Percentiles rank a stretch among this genome's conserved stretches.
These are phyloP conservation scores for Enoplosus armatus DNA, from an alignment of 2,797 vertebrate species.

Conservation along the genomic window DNA sequence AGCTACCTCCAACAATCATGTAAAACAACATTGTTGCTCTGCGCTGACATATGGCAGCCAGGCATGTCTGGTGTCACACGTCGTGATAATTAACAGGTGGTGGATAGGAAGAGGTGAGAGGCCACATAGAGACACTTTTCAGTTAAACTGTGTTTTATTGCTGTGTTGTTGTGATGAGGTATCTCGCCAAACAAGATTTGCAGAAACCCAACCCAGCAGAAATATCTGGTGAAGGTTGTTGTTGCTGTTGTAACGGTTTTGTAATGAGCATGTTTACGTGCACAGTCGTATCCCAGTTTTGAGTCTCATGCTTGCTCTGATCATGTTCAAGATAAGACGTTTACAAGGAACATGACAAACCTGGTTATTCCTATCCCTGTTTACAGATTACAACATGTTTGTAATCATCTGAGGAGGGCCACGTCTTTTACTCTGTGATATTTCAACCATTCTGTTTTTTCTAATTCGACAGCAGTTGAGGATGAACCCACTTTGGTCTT, in stretches of 20 bases:
- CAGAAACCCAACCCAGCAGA: conserved; percentile 14
- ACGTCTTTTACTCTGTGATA: neutral
- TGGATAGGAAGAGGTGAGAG: conserved; percentile 25
- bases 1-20: conserved; percentile 1
- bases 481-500: neutral
- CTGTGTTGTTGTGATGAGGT: conserved; percentile 12
- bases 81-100: conserved; percentile 50
- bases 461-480: neutral
- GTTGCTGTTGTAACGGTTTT: conserved; percentile 2
- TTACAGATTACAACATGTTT: neutral
- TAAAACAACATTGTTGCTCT: conserved; percentile 29
- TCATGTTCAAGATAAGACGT: neutral
- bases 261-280: neutral
- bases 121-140: neutral
- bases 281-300: neutral
- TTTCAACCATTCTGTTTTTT: neutral
- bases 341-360: neutral
- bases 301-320: conserved; percentile 8
- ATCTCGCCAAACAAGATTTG: conserved; percentile 26
- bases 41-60: conserved; percentile 43
- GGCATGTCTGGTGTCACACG: conserved; percentile 39
- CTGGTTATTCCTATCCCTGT: neutral
- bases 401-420: accelerated
- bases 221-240: neutral
- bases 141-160: conserved; percentile 19